Conservation (phyloP, 2,113 vertebrate genomes). For the Sinocyclocheilus grahami region DNA sequence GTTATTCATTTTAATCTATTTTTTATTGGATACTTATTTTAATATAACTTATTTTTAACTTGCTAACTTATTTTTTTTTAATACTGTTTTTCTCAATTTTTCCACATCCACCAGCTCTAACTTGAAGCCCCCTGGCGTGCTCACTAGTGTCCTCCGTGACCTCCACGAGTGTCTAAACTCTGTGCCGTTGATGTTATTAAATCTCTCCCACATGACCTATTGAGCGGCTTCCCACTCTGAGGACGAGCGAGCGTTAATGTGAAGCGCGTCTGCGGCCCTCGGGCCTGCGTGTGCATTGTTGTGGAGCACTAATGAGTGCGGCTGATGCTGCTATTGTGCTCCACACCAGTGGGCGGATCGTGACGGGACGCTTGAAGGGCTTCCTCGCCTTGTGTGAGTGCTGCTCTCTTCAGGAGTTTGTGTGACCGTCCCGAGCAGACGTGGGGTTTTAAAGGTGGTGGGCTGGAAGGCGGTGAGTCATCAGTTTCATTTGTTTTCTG, state of each 20-base stretch:
- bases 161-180: not conserved
- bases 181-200: not conserved
- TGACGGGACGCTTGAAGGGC: constrained; percentile 16
- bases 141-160: not conserved
- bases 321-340: constrained; percentile 5
- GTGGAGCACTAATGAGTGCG: not conserved
- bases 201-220: not conserved
- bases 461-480: constrained; percentile 71
- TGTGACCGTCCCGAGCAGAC: not conserved
- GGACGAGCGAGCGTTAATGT: not conserved
- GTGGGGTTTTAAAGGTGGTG: constrained; percentile 39
- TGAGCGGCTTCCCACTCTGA: not conserved
- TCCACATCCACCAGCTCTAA: no score
- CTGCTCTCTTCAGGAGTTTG: not conserved
- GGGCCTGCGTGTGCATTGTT: not conserved
- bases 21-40: no score
- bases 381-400: constrained; percentile 3
- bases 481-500: constrained; percentile 69
- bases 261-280: not conserved
- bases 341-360: not conserved
- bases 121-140: not conserved
- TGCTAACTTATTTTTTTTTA: no score
- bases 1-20: no score
- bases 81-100: no score
- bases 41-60: no score